Evolutionary conservation across 1,140 invertebrate genomes (phyloP).

Genomic region (Chironomus striatipennis): DNA sequence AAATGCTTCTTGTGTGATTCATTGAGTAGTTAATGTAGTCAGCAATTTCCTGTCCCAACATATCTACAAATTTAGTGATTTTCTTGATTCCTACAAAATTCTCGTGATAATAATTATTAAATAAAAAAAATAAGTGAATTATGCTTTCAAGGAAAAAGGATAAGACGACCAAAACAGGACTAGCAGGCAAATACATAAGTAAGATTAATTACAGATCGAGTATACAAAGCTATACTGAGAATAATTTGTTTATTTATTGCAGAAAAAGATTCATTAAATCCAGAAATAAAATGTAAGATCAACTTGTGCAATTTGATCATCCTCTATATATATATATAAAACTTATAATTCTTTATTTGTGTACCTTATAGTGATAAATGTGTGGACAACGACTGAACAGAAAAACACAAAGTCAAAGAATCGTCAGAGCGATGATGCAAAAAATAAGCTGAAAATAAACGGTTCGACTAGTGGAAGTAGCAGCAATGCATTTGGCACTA

Average conservation of each 20-base stretch:
- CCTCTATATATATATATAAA: not conserved
- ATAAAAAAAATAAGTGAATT: not conserved
- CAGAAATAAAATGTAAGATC: not conserved
- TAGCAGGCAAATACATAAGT: constrained; percentile 16
- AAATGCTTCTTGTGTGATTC: too few relatives aligned
- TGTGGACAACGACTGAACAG: constrained; percentile 5
- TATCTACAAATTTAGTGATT: too few relatives aligned
- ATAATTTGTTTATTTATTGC: not conserved
- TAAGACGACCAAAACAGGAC: not conserved
- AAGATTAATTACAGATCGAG: not conserved
- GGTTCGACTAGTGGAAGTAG: not conserved
- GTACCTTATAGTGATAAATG: not conserved
- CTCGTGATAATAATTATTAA: too few relatives aligned
- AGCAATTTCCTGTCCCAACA: too few relatives aligned
- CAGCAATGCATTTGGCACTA: not conserved
- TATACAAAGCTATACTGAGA: not conserved
- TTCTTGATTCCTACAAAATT: too few relatives aligned
- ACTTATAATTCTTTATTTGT: not conserved
- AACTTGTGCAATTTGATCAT: not conserved
- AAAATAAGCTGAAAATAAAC: not conserved
- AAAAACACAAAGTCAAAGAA: not conserved
- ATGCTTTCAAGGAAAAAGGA: constrained; percentile 10
- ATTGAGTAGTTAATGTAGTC: too few relatives aligned
- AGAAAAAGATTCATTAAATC: constrained; percentile 9
- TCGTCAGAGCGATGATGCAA: not conserved